Evolutionary conservation across 2,113 vertebrate species (phyloP).

Genomic region (Pluvianellus socialis): DNA sequence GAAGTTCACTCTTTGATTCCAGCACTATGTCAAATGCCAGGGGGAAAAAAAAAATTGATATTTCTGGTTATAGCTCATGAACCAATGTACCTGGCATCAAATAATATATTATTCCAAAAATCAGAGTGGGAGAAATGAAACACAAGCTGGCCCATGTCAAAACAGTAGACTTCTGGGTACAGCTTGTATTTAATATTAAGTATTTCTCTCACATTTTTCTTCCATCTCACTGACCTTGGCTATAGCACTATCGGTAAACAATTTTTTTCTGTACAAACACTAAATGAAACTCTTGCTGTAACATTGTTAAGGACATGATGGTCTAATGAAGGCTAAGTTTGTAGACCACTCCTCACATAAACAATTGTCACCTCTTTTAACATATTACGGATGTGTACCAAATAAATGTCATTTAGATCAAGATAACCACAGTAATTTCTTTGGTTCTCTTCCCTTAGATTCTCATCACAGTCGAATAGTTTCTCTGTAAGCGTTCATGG

Average conservation of each 20-base stretch:
- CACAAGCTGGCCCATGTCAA: neutral
- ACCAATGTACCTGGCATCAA: neutral
- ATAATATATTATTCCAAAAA: neutral
- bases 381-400: neutral
- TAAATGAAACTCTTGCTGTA: neutral
- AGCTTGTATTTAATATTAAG: neutral
- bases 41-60: neutral
- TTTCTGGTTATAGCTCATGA: neutral
- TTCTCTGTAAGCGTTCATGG: neutral
- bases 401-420: neutral
- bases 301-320: neutral
- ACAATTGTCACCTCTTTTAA: neutral
- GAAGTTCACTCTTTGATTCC: neutral
- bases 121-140: neutral
- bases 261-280: neutral
- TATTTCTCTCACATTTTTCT: neutral
- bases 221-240: neutral
- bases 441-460: neutral
- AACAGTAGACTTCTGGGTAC: neutral
- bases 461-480: neutral
- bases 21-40: neutral
- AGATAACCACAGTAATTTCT: neutral
- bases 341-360: neutral
- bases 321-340: neutral
- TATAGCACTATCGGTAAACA: neutral